Conservation (phyloP, 2,888 invertebrate species). For the Bruchidius siliquastri region DNA sequence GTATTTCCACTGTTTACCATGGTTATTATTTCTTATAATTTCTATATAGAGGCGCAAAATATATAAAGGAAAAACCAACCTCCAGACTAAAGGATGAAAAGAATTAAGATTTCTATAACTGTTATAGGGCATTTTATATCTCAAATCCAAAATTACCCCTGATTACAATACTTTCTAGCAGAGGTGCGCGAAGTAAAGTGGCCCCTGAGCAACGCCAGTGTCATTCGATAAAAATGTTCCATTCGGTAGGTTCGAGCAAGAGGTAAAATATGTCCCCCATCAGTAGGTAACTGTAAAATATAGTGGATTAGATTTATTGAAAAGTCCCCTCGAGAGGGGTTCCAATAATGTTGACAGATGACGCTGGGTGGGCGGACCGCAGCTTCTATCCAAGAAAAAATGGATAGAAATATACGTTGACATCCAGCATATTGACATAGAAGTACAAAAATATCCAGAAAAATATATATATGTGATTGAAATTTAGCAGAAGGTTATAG, state of each 20-base stretch:
- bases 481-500: too few species aligned
- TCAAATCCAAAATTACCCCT: too few species aligned
- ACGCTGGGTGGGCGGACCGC: slow-evolving; percentile 16
- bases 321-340: slow-evolving; percentile 27
- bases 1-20: too few species aligned
- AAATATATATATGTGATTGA: too few species aligned
- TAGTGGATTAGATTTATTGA: slow-evolving; percentile 34
- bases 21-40: too few species aligned
- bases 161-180: too few species aligned
- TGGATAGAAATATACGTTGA: neutral
- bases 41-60: too few species aligned
- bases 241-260: slow-evolving; percentile 10
- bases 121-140: too few species aligned
- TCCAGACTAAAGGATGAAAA: too few species aligned
- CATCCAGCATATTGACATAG: neutral
- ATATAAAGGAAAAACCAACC: too few species aligned
- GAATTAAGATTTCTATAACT: too few species aligned
- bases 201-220: neutral
- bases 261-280: slow-evolving; percentile 29
- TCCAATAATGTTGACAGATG: slow-evolving; percentile 36
- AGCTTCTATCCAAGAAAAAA: neutral
- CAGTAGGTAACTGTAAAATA: slow-evolving; percentile 31
- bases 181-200: neutral
- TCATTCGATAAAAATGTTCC: neutral
- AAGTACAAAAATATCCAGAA: neutral